Conservation (phyloP, 2,888 invertebrate species). For the Pocota personata region DNA sequence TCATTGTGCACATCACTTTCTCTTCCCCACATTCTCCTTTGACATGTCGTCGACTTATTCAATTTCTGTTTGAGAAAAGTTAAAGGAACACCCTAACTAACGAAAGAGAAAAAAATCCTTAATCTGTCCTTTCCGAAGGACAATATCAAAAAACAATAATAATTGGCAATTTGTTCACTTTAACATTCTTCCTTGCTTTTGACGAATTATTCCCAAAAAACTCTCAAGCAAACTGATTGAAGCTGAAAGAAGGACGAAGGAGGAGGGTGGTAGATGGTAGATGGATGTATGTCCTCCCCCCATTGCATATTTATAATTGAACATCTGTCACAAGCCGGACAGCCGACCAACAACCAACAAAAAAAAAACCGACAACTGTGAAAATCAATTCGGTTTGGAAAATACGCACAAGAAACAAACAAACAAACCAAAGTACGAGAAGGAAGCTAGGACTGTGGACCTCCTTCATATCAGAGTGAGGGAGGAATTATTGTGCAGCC, state of each 20-base stretch:
- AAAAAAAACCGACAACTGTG: slow-evolving; percentile 16
- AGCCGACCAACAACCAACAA: slow-evolving; percentile 31
- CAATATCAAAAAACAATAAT: slow-evolving; percentile 50
- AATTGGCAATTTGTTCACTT: slow-evolving; percentile 52
- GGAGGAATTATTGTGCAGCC: slow-evolving; percentile 13
- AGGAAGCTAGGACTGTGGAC: not conserved
- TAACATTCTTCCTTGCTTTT: slow-evolving; percentile 23
- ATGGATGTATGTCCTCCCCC: slow-evolving; percentile 18
- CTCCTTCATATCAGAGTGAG: not conserved
- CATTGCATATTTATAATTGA: slow-evolving; percentile 69
- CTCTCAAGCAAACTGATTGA: no score
- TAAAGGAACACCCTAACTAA: not conserved
- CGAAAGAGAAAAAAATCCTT: slow-evolving; percentile 2
- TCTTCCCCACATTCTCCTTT: not conserved
- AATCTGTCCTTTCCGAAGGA: not conserved
- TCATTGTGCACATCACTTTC: not conserved
- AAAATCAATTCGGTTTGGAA: slow-evolving; percentile 65
- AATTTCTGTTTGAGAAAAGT: slow-evolving; percentile 37
- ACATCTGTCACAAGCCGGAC: slow-evolving; percentile 71
- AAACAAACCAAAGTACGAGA: slow-evolving; percentile 25
- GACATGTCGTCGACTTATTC: slow-evolving; percentile 43
- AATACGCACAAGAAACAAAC: slow-evolving; percentile 45
- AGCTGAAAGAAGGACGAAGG: not conserved
- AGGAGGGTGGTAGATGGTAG: not conserved
- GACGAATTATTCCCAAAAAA: slow-evolving; percentile 44